Percentiles rank a stretch among this genome's conserved stretches.
Evolutionary conservation across 2,113 vertebrate species (phyloP).

Genomic region (Otocyon megalotis): DNA sequence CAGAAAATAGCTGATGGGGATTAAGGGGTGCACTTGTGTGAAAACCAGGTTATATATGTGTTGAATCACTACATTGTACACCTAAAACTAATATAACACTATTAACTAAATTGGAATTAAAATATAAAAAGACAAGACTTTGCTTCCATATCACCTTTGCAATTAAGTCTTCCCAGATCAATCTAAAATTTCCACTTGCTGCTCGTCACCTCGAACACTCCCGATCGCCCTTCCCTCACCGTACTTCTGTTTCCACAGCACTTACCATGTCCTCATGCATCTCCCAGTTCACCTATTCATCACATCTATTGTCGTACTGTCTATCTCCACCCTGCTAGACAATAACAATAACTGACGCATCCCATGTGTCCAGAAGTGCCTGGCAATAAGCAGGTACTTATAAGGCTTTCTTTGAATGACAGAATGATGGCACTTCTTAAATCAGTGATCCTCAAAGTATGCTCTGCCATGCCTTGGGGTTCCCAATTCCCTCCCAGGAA

Average conservation of each 20-base stretch:
- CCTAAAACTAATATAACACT: neutral
- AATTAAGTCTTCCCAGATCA: neutral
- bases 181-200: neutral
- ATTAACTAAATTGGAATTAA: neutral
- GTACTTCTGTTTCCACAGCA: neutral
- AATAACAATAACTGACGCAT: neutral
- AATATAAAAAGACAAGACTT: neutral
- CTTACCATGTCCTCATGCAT: neutral
- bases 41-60: neutral
- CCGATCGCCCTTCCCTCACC: neutral
- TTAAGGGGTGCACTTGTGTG: neutral
- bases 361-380: neutral
- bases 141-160: neutral
- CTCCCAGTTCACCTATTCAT: neutral
- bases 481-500: neutral
- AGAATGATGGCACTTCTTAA: conserved; percentile 19
- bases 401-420: neutral
- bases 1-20: neutral
- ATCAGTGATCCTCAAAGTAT: neutral
- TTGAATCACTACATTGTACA: neutral
- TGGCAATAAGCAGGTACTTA: neutral
- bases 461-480: neutral
- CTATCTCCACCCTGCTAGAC: neutral
- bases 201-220: neutral
- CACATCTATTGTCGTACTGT: neutral